phyloP scores from a whole-genome alignment of 2,113 vertebrate genomes.

The Cnemophilus loriae region DNA sequence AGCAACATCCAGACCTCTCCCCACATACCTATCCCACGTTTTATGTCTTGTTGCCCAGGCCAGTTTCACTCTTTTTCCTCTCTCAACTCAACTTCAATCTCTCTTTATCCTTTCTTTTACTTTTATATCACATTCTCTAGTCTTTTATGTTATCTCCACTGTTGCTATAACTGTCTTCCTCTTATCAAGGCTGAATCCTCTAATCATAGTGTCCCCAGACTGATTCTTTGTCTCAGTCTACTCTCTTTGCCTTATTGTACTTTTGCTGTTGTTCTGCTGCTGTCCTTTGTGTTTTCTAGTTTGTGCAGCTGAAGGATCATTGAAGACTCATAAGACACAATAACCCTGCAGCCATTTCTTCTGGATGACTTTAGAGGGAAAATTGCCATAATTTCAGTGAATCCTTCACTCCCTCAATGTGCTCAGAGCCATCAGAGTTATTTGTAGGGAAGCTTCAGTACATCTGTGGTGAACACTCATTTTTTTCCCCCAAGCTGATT shows the following conservation, averaged over 20 bases:
- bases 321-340: constrained; percentile 1
- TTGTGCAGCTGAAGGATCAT: constrained; percentile 5
- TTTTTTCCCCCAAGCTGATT: background rate
- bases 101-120: background rate
- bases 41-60: background rate
- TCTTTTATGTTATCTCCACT: background rate
- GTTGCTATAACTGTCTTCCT: background rate
- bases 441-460: background rate
- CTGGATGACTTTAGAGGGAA: constrained; percentile 5
- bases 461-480: background rate
- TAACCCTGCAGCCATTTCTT: constrained; percentile 8
- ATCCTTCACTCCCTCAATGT: background rate
- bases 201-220: background rate
- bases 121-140: background rate
- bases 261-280: background rate
- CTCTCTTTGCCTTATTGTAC: background rate
- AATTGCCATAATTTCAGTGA: constrained; percentile 37
- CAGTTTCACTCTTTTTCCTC: background rate
- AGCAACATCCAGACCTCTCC: background rate
- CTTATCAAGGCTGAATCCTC: background rate
- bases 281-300: constrained; percentile 3
- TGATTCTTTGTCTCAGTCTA: constrained; percentile 2
- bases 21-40: background rate
- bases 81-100: background rate
- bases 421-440: background rate